Evolutionary conservation across 1,140 invertebrate genomes (phyloP).

Genomic region (Leptonema lineaticorne): DNA sequence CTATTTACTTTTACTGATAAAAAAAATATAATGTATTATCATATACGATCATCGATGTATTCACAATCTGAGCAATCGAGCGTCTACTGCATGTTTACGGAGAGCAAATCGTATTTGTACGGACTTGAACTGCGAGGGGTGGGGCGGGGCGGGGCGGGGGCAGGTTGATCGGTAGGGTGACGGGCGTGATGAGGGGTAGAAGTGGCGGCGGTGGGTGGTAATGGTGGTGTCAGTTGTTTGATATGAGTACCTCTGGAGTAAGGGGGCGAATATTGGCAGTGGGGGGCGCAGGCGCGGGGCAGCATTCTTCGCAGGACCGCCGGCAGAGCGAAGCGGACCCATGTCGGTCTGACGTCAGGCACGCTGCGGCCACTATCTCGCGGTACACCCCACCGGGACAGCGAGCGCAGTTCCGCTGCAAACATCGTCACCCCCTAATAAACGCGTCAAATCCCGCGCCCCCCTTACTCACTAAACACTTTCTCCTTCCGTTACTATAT

Average conservation of each 20-base stretch:
- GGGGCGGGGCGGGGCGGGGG: constrained; percentile 14
- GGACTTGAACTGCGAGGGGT: no score
- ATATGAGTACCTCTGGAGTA: constrained; percentile 73
- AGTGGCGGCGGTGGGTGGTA: no score
- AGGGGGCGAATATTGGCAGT: constrained; percentile 68
- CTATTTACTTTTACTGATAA: no score
- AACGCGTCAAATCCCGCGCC: constrained; percentile 25
- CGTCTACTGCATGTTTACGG: no score
- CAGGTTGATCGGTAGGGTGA: constrained; percentile 10
- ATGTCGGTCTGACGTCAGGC: constrained; percentile 55
- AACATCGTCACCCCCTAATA: constrained; percentile 23
- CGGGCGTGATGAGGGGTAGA: constrained; percentile 30
- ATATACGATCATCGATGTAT: no score
- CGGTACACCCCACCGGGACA: constrained; percentile 52
- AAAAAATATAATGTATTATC: no score
- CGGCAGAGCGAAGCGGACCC: constrained; percentile 49
- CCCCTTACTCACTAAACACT: constrained; percentile 6
- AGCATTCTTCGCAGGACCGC: constrained; percentile 65
- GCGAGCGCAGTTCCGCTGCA: constrained; percentile 56
- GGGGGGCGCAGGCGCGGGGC: constrained; percentile 69
- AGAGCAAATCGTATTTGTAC: no score
- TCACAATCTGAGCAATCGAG: no score
- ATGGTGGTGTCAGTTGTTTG: no score
- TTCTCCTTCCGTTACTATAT: neutral
- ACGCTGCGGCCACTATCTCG: constrained; percentile 50